Evolutionary conservation across 2,888 invertebrate species (phyloP).

Genomic region (Priocnemis perturbator): DNA sequence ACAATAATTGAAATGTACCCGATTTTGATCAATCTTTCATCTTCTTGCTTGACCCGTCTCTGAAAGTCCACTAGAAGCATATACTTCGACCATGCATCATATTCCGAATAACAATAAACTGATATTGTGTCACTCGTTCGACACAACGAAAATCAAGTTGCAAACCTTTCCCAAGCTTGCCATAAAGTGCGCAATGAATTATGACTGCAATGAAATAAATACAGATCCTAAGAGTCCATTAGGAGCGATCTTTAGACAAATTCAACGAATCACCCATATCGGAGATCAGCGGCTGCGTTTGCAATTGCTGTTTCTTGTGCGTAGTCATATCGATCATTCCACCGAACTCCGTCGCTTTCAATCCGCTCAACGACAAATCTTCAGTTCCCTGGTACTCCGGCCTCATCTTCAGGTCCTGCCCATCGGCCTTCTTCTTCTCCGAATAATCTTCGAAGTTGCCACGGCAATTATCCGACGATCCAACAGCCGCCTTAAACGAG

Average conservation of each 20-base stretch:
- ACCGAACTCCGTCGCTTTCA: constrained; percentile 61
- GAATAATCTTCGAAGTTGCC: constrained; percentile 60
- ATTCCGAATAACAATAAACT: too few species aligned
- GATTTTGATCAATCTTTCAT: too few species aligned
- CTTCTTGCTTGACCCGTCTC: too few species aligned
- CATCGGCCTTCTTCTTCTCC: constrained; percentile 55
- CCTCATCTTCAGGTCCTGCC: constrained; percentile 42
- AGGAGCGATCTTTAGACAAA: constrained; percentile 69
- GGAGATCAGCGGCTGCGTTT: constrained; percentile 40
- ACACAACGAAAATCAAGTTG: too few species aligned
- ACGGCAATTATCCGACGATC: not conserved
- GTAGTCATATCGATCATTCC: constrained; percentile 69
- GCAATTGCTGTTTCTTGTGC: constrained; percentile 59
- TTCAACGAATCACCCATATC: constrained; percentile 69
- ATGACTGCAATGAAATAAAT: too few species aligned
- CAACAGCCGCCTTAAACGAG: constrained; percentile 33
- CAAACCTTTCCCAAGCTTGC: too few species aligned
- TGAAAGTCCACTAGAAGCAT: too few species aligned
- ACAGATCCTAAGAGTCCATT: constrained; percentile 18
- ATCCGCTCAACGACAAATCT: constrained; percentile 64
- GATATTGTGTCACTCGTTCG: too few species aligned
- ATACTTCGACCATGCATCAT: too few species aligned
- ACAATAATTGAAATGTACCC: too few species aligned
- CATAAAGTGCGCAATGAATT: too few species aligned
- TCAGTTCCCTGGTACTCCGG: constrained; percentile 61